Conservation (phyloP, 2,888 invertebrate genomes). For the Tineola bisselliella region DNA sequence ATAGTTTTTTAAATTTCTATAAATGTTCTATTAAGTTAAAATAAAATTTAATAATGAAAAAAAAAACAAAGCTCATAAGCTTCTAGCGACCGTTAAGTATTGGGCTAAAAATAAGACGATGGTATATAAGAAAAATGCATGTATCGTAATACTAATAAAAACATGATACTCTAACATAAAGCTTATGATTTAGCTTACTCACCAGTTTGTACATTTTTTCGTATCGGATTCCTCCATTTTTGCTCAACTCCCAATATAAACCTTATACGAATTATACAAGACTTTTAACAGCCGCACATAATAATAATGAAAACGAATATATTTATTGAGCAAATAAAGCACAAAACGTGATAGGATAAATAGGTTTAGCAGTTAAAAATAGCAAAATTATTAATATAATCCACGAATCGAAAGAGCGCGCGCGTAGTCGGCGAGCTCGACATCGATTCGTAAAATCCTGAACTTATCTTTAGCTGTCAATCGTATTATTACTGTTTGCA, state of each 20-base stretch:
- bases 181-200: conserved; percentile 24
- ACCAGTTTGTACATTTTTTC: conserved; percentile 63
- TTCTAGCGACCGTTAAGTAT: conserved; percentile 13
- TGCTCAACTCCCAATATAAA: background rate
- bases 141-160: conserved; percentile 20
- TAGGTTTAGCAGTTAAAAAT: background rate
- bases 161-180: conserved; percentile 17
- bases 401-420: background rate
- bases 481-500: too few species aligned
- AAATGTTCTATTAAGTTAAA: too few species aligned
- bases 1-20: too few species aligned
- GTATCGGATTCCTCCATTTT: conserved; percentile 46
- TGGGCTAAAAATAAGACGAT: background rate
- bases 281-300: background rate
- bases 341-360: background rate
- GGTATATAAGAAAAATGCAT: background rate
- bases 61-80: too few species aligned
- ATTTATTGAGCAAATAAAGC: background rate
- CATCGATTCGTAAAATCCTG: background rate
- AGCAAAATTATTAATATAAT: conserved; percentile 1
- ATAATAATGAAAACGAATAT: background rate
- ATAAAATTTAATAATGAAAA: too few species aligned
- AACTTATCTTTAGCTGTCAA: too few species aligned
- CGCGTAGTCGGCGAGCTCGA: background rate
- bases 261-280: background rate